Evolutionary conservation across 2,888 invertebrate genomes (phyloP).

Genomic region (Galeopsomyia nigrocyanea): DNA sequence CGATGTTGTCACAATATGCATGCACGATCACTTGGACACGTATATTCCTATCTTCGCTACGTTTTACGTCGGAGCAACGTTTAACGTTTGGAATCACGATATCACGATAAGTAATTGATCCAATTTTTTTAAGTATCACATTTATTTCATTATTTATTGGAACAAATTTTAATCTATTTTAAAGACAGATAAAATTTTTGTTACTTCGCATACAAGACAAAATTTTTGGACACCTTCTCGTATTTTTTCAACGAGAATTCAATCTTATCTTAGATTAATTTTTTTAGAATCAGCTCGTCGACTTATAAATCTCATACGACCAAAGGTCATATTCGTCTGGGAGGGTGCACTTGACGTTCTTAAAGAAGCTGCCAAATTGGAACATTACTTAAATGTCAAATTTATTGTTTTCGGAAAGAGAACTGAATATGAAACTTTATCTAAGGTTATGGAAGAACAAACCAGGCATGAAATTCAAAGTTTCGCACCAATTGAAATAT

Average conservation of each 20-base stretch:
- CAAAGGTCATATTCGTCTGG: slow-evolving; percentile 56
- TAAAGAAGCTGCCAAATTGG: slow-evolving; percentile 46
- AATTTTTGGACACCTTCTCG: no score
- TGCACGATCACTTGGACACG: slow-evolving; percentile 54
- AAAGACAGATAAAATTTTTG: no score
- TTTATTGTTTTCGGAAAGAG: slow-evolving; percentile 53
- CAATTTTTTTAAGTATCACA: neutral
- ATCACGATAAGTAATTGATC: slow-evolving; percentile 51
- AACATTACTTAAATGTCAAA: slow-evolving; percentile 5
- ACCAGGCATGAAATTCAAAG: slow-evolving; percentile 41
- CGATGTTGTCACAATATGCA: slow-evolving; percentile 55
- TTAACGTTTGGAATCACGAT: slow-evolving; percentile 56
- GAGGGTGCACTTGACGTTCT: slow-evolving; percentile 31
- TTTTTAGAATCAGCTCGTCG: slow-evolving; percentile 53
- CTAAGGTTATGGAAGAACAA: slow-evolving; percentile 49
- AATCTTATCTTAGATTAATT: neutral
- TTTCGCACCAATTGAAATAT: slow-evolving; percentile 24
- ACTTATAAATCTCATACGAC: slow-evolving; percentile 51
- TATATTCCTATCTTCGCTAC: slow-evolving; percentile 55
- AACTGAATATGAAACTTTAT: slow-evolving; percentile 46
- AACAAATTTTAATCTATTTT: no score
- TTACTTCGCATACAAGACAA: no score
- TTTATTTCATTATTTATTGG: no score
- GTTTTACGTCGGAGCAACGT: slow-evolving; percentile 53
- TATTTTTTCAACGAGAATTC: no score